Evolutionary conservation across 2,888 invertebrate species (phyloP), one percentile per base, ranked within the genome.

Genomic region (Leptinotarsa peninsularis): DNA sequence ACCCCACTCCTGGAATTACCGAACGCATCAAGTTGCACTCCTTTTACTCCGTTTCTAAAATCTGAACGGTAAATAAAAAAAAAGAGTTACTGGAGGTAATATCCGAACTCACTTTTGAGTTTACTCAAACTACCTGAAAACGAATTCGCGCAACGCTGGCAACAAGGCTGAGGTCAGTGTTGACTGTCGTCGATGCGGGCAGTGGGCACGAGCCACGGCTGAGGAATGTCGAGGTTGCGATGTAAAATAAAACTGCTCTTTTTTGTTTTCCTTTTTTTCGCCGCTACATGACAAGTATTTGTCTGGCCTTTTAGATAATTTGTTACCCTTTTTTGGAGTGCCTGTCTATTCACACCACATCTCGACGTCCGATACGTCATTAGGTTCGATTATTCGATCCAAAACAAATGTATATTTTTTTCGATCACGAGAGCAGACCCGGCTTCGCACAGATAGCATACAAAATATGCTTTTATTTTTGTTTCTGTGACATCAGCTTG

Each of bases 191-290:
- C 27, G 63, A 63, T 63, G 63, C 63, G 63, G 63, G 63, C 63
- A 63, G 72, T 74, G 73, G 88, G 81, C 83, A 82, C 82, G 82
- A 81, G 83, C 82, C 82, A 78, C 73, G 76, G 75, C 79, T 81
- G 79, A 82, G 82, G 84, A 84, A 83, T 84, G 84, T 83, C 83
- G 84, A 84, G 83, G 83, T 81, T 82, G 81, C 63, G 68, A 68
- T 10, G 52, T 23, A 27, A 54, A 54, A 68, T 68, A 76, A 77
- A 76, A 76, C 68, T 68, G 27, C 72, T 76, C 73, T 74, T 72
- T 75, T 78, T 79, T 75, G 75, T 76, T 81, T 76, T 75, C 70
- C 67, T 67, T 72, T 72, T 72, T 68, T 63, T 50, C 50, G 13
- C 23, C 49, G 58, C 74, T 75, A 74, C 74, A 77, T 77, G 77